Conservation (phyloP, 2,797 vertebrate species). For the Pseudomugil tenellus region DNA sequence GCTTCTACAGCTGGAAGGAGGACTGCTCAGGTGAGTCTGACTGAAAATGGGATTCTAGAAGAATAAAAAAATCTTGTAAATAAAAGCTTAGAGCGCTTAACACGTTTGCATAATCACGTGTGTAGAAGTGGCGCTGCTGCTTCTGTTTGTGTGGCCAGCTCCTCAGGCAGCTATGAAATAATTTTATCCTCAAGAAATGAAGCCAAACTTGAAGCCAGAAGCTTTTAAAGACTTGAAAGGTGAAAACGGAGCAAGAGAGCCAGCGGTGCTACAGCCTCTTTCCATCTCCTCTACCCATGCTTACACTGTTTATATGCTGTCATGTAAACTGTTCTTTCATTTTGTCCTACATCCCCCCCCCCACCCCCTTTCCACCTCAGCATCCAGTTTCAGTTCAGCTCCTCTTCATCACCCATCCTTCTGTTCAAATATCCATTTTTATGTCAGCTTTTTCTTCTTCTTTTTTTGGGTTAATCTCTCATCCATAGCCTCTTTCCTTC, state of each 20-base stretch:
- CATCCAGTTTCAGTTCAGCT: conserved; percentile 21
- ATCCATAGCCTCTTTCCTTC: conserved; percentile 30
- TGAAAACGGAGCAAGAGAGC: conserved; percentile 46
- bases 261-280: conserved; percentile 57
- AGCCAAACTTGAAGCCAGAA: conserved; percentile 52
- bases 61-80: neutral
- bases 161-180: conserved; percentile 44
- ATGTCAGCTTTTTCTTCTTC: conserved; percentile 15
- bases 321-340: conserved; percentile 38
- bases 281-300: conserved; percentile 36
- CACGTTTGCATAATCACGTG: conserved; percentile 5
- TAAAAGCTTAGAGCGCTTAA: neutral
- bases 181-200: conserved; percentile 37
- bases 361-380: neutral
- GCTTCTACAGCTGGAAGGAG: conserved; percentile 79
- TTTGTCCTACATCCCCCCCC: conserved; percentile 36
- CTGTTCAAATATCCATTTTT: conserved; percentile 53
- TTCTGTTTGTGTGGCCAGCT: conserved; percentile 31
- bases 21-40: conserved; percentile 86
- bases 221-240: conserved; percentile 55
- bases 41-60: neutral
- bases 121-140: conserved; percentile 14
- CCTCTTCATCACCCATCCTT: conserved; percentile 48
- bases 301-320: conserved; percentile 47
- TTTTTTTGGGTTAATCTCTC: conserved; percentile 39